These are phyloP conservation scores for Sarcophaga caerulescens DNA, from an alignment of 2,888 invertebrate genomes.

Conservation along the genomic window DNA sequence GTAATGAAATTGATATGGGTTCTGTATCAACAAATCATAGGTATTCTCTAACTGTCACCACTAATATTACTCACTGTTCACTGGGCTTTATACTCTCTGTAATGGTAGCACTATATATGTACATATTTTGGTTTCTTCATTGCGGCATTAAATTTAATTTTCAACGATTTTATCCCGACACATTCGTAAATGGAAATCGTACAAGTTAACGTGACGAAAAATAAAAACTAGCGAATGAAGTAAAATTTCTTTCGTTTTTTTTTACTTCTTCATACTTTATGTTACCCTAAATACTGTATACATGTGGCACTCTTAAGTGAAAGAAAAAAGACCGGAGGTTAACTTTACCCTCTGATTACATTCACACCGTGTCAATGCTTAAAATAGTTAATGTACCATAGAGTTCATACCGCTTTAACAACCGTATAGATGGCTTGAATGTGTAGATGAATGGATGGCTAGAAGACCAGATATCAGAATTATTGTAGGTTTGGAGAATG, in stretches of 20 bases:
- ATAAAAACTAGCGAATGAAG: background rate
- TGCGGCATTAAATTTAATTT: slow-evolving; percentile 24
- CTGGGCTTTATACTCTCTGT: background rate
- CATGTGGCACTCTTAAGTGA: background rate
- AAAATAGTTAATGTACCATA: background rate
- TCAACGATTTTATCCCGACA: background rate
- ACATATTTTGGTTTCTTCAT: background rate
- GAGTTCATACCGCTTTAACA: background rate
- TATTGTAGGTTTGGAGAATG: too few relatives aligned
- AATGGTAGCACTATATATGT: background rate
- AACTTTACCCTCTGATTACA: background rate
- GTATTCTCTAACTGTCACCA: too few relatives aligned
- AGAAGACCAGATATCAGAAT: too few relatives aligned
- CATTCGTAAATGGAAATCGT: background rate
- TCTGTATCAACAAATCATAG: too few relatives aligned
- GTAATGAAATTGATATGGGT: too few relatives aligned
- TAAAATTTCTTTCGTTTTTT: background rate
- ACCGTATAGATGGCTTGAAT: too few relatives aligned
- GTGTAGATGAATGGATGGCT: too few relatives aligned
- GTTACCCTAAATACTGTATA: too few relatives aligned
- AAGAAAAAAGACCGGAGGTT: too few relatives aligned
- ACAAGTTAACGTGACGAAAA: background rate
- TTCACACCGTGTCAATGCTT: background rate
- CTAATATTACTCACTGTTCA: background rate
- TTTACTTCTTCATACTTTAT: background rate